A percentile compares a stretch with the other conserved stretches of the same genome.
Evolutionary conservation across 2,113 vertebrate genomes (phyloP).

Genomic region (Pionites leucogaster): DNA sequence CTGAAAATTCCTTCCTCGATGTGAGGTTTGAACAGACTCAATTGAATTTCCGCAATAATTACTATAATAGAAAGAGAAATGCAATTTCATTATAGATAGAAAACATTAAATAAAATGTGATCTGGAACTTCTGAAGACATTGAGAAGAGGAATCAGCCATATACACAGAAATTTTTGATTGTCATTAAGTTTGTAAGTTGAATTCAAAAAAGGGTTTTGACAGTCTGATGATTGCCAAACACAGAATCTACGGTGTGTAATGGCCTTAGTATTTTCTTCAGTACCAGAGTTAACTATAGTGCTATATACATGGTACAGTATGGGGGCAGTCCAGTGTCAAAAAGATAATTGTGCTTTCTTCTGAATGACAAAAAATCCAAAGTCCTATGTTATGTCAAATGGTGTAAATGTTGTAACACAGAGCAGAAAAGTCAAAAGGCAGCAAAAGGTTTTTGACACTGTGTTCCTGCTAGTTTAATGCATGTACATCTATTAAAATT

Average conservation of each 20-base stretch:
- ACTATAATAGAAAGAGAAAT: background rate
- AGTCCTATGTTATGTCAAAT: background rate
- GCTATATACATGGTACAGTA: background rate
- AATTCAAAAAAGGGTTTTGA: background rate
- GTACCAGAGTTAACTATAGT: background rate
- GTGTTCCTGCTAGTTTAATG: background rate
- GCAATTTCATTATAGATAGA: background rate
- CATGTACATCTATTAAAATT: background rate
- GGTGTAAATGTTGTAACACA: background rate
- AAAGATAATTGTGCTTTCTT: background rate
- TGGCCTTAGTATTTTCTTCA: background rate
- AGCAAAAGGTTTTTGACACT: background rate
- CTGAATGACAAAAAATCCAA: background rate
- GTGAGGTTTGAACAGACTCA: background rate
- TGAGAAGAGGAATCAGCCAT: background rate
- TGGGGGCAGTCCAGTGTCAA: background rate
- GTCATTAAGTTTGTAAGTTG: background rate
- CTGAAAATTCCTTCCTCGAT: background rate
- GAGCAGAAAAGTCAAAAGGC: background rate
- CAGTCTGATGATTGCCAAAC: background rate
- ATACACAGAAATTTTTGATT: background rate
- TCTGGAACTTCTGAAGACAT: background rate
- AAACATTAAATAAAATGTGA: background rate
- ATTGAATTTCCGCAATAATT: background rate
- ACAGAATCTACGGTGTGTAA: background rate